Evolutionary conservation across 2,888 invertebrate genomes (phyloP), one percentile per base, ranked within the genome.

Genomic region (Drosophila lacicola): DNA sequence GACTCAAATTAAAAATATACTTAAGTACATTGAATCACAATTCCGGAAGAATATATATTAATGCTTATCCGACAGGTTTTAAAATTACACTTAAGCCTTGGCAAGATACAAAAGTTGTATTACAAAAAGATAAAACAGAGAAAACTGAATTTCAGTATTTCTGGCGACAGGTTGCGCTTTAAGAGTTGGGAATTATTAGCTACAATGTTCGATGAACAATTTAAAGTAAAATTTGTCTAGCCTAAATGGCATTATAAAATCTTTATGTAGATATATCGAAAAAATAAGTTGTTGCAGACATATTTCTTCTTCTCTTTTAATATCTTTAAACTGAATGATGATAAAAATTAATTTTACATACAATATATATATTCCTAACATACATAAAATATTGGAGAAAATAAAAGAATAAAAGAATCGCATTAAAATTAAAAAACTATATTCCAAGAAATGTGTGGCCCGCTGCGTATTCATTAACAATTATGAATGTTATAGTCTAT

Each of bases 1-100:
- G 68, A 73, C 63, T 68, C 73, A 75, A 73, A 77, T 53, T 41
- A 50, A 54, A 50, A 54, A 50, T 50, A 46, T 47, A 54, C 54
- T 49, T 39, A 39, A 53, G 34, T n/a, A 47, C 63, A 46, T 36
- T 58, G 75, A 58, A 69, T 61, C 57, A 46, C 36, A 67, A 47
- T 33, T 36, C 41, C 21, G 14, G 49, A 41, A 29, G 34, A 39
- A 11, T 14, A 42, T n/a, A 11, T 60, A 53, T 37, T 1, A 19
- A 55, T 36, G 17, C 39, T 19, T 0, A 37, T 37, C 25, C 39
- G 21, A 55, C 50, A 11, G 49, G 50, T 47, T 64, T 44, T 19
- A 8, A 25, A 29, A 39, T 50, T n/a, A 36, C n/a, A 25, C 37
- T 13, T 9, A 41, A 45, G 19, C 13, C 13, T 47, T 47, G 36